Evolutionary conservation across 2,113 vertebrate species (phyloP), one percentile per base, ranked within the genome.

Genomic region (Ochotona princeps): DNA sequence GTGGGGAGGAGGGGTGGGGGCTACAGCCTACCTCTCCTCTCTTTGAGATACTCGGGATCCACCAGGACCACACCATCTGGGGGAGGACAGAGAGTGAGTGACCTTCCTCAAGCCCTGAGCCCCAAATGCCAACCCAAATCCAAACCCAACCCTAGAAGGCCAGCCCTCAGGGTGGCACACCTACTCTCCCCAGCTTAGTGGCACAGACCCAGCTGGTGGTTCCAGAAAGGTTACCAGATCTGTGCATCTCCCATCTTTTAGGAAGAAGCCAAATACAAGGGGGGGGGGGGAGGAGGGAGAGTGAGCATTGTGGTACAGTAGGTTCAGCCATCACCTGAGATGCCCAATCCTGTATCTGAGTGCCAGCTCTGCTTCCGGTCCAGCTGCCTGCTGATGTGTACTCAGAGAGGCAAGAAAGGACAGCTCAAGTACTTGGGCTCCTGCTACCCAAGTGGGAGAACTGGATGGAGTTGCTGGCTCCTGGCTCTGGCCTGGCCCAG

Each of bases 21-120:
- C 1, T 8, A 7, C 51, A 49, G 79, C 47, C 1, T 98, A 99
- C 99, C 99, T 99, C 99, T 99, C 88, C 99, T 98, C 96, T 99
- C 99, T 96, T 99, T 99, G 95, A 99, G 97, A 96, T 99, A 99
- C 93, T 99, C 99, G 0, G 99, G 99, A 91, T 99, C 99, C 75
- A 99, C 99, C 96, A 99, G 97, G 96, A 99, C 98, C 28, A 99
- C 99, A 0, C 99, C 99, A 47, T 99, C 99, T 99, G 97, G 26
- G 94, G 93, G n/a, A 97, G 87, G 0, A 26, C 14, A 70, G 26
- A 88, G 80, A 63, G 83, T 57, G 60, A 88, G 80, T 15, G n/a
- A 61, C 15, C 28, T 20, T 17, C 61, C 38, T 44, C 25, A 32
- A 30, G 54, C 49, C 70, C 30, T 73, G 60, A 57, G 14, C 67